phyloP scores from a whole-genome alignment of 1,140 invertebrate species.

The Panulirus ornatus region DNA sequence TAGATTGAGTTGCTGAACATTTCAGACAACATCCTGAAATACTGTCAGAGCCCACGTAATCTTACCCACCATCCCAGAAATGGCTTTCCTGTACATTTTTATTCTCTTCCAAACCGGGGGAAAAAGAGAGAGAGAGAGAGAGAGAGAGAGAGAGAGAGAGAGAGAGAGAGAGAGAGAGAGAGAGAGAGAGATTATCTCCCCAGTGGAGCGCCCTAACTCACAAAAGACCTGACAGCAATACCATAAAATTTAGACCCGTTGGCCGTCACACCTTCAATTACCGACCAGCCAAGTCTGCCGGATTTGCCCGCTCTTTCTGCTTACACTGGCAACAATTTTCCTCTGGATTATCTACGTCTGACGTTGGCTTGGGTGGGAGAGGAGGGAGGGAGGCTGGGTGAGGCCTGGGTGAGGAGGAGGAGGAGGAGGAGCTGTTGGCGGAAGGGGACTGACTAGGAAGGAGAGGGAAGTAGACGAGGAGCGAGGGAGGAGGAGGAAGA shows the following conservation, averaged over 20 bases:
- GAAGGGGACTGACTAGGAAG: background rate
- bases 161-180: no score
- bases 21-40: no score
- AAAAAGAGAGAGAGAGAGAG: no score
- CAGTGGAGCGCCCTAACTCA: no score
- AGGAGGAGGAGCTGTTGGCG: background rate
- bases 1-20: no score
- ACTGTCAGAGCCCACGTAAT: no score
- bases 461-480: background rate
- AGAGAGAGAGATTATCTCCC: no score
- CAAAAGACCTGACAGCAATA: no score
- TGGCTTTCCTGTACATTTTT: no score
- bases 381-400: background rate
- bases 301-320: background rate
- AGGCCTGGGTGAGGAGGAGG: background rate
- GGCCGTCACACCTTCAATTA: slow-evolving; percentile 6
- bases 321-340: background rate
- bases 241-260: background rate
- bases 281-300: background rate
- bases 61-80: no score
- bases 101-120: no score
- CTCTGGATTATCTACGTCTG: background rate
- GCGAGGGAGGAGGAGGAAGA: background rate
- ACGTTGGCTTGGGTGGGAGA: background rate
- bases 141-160: no score